Evolutionary conservation across 2,888 invertebrate species (phyloP), one percentile per base, ranked within the genome.

Genomic region (Andrena camellia): DNA sequence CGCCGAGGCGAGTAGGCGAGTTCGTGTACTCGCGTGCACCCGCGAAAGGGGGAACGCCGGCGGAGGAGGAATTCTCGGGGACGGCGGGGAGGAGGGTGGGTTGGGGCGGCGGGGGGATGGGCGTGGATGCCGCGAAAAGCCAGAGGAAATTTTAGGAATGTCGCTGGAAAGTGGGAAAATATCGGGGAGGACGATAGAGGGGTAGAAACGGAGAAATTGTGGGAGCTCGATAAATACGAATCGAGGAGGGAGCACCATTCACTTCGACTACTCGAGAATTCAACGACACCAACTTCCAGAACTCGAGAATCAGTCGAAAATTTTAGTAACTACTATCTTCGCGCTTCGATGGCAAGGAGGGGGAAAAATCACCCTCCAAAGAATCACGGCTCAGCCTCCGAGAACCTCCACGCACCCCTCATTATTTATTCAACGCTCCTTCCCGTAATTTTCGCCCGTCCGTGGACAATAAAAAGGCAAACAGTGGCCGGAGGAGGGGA

Each of bases 1-100:
- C 86, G 88, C 83, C 85, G 82, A 83, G 84, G 78, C 86, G 90
- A 84, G 86, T 73, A 81, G 86, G 84, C 83, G 57, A 57, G 81
- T 84, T 63, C 85, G 88, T 80, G 79, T 84, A 75, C 84, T 70
- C 85, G 80, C 78, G 82, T 75, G 75, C 82, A 70, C 42, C 42
- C 42, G 52, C 64, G 60, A 76, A 62, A 52, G 50, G 66, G 64
- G 59, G 66, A 31, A 20, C 59, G 57, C 13, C 59, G n/a, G 29
- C 17, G 42, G n/a, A 35, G 33, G 29, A 42, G 62, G 76, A 60
- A 59, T 42, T 62, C 31, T 20, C 7, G 66, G 48, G 59, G 17
- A 63, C 50, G 33, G 5, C 59, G 20, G 35, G 66, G 23, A 23
- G 59, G 10, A n/a, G n/a, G n/a, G n/a, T n/a, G n/a, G n/a, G n/a